Evolutionary conservation across 2,113 vertebrate genomes (phyloP).

Genomic region (Prunella fulvescens): DNA sequence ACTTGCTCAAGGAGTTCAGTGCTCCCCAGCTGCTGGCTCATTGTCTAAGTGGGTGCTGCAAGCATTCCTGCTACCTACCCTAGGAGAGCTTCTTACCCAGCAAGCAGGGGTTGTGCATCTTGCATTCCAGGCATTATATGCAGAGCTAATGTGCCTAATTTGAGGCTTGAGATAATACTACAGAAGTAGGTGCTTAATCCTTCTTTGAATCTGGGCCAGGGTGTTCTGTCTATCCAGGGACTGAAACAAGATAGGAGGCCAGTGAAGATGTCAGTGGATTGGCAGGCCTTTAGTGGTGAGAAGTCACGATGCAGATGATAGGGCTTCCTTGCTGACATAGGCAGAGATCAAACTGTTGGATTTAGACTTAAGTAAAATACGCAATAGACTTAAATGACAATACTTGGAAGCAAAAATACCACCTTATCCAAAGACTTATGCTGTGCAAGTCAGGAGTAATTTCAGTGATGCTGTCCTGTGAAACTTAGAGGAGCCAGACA

Average conservation of each 20-base stretch:
- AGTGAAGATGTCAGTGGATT: neutral
- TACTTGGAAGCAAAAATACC: constrained; percentile 7
- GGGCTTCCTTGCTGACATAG: constrained; percentile 28
- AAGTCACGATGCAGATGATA: neutral
- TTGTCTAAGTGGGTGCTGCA: rapidly evolving
- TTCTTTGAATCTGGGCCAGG: constrained; percentile 50
- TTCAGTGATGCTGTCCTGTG: neutral
- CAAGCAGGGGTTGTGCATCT: neutral
- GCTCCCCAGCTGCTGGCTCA: neutral
- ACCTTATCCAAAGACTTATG: neutral
- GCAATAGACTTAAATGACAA: neutral
- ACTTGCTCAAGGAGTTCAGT: neutral
- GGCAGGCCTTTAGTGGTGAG: neutral
- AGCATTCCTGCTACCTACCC: neutral
- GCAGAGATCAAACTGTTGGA: constrained; percentile 30
- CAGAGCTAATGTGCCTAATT: constrained; percentile 48
- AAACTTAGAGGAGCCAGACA: neutral
- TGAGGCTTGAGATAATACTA: constrained; percentile 53
- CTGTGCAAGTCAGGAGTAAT: constrained; percentile 2
- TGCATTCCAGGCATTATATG: constrained; percentile 8
- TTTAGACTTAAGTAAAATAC: constrained; percentile 31
- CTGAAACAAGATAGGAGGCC: neutral
- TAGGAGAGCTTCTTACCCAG: neutral
- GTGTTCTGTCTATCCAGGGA: constrained; percentile 5
- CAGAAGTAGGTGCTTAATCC: constrained; percentile 60